A percentile compares a stretch with the other conserved stretches of the same genome.
These are phyloP conservation scores for Synanthedon formicaeformis DNA, from an alignment of 2,888 invertebrate genomes.

Conservation along the genomic window DNA sequence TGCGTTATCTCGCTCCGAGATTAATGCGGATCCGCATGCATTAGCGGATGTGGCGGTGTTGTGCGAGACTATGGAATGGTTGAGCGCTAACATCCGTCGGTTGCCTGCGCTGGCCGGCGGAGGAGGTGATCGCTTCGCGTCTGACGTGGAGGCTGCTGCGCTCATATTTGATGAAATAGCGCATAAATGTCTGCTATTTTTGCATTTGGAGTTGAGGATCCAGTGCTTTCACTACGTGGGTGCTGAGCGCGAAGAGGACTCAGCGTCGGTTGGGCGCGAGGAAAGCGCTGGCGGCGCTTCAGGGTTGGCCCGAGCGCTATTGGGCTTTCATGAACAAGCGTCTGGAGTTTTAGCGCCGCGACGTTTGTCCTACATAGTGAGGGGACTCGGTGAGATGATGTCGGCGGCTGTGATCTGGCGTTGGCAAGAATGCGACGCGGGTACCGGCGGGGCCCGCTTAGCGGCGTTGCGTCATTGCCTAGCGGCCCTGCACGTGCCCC, in stretches of 20 bases:
- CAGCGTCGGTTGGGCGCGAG: conserved; percentile 70
- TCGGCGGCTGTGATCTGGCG: conserved; percentile 74
- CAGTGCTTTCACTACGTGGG: conserved; percentile 93
- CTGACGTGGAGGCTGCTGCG: conserved; percentile 77
- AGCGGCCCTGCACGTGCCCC: conserved; percentile 77
- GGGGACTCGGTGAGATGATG: conserved; percentile 88
- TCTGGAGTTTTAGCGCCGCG: conserved; percentile 21
- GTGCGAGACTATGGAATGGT: conserved; percentile 94
- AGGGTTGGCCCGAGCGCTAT: conserved; percentile 39
- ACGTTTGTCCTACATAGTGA: conserved; percentile 78
- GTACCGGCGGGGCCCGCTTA: conserved; percentile 23
- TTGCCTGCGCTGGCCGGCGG: conserved; percentile 24
- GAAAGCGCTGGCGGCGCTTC: conserved; percentile 34
- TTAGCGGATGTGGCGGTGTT: conserved; percentile 88
- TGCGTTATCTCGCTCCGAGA: conserved; percentile 85
- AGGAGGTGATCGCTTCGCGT: conserved; percentile 67
- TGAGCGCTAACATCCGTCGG: conserved; percentile 47
- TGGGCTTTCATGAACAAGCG: conserved; percentile 46
- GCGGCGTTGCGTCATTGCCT: conserved; percentile 53
- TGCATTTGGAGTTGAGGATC: conserved; percentile 94
- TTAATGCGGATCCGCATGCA: conserved; percentile 85
- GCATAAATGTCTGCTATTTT: conserved; percentile 88
- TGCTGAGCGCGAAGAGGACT: conserved; percentile 2
- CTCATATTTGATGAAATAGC: conserved; percentile 89
- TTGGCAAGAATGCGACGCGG: conserved; percentile 33